Percentiles rank a stretch among this genome's conserved stretches.
These are phyloP conservation scores for Corythaixoides concolor DNA, from an alignment of 2,113 vertebrate species.

Conservation along the genomic window DNA sequence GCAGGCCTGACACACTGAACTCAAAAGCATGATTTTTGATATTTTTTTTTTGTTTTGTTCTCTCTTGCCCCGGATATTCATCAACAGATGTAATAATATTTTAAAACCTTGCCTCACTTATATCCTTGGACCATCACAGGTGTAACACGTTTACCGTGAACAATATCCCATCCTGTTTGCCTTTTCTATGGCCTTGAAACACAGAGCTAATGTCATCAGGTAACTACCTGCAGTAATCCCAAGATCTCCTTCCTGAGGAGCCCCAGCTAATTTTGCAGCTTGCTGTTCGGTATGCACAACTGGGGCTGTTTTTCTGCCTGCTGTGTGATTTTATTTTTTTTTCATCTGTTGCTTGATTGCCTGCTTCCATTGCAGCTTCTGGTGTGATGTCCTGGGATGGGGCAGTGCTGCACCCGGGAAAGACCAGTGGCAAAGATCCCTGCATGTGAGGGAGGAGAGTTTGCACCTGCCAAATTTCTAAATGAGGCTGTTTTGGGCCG, in stretches of 20 bases:
- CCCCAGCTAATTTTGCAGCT: background rate
- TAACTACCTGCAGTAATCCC: background rate
- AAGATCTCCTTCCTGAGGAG: background rate
- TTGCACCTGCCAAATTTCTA: background rate
- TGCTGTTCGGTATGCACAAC: background rate
- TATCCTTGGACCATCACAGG: background rate
- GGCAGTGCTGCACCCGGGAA: background rate
- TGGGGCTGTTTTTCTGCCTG: background rate
- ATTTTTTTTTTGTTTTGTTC: background rate
- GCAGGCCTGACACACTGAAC: background rate
- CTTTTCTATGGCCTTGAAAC: background rate
- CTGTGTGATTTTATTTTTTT: background rate
- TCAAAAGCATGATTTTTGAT: accelerated
- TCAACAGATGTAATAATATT: background rate
- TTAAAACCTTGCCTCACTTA: background rate
- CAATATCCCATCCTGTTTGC: background rate
- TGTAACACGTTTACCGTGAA: background rate
- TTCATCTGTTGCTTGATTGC: background rate
- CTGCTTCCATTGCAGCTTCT: background rate
- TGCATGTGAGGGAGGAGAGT: accelerated
- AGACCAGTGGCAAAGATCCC: background rate
- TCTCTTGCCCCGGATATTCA: background rate
- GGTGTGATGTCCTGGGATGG: background rate
- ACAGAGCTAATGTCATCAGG: accelerated
- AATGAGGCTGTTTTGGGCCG: background rate